These are phyloP conservation scores for Amphiduros pacificus DNA, from an alignment of 2,888 invertebrate species.

Conservation along the genomic window DNA sequence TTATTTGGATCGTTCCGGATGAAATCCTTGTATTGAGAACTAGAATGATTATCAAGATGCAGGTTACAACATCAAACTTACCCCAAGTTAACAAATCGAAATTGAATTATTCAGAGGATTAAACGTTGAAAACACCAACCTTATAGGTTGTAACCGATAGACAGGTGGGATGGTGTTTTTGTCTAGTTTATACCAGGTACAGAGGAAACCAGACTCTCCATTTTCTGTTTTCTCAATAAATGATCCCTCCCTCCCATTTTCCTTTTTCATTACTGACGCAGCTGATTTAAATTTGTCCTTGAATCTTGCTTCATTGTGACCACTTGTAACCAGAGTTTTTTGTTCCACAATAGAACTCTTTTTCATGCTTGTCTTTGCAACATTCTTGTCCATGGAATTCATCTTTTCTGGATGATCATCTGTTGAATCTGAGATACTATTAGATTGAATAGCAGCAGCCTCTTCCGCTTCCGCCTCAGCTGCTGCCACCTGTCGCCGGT, in stretches of 20 bases:
- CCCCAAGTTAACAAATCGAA: no score
- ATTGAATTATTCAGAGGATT: no score
- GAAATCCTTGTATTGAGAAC: slow-evolving; percentile 35
- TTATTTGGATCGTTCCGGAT: slow-evolving; percentile 37
- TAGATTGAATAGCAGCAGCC: neutral
- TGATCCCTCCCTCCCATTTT: neutral
- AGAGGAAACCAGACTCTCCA: slow-evolving; percentile 12
- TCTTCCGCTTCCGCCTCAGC: slow-evolving; percentile 13
- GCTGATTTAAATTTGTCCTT: no score
- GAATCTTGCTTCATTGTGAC: no score
- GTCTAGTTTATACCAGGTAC: slow-evolving; percentile 27
- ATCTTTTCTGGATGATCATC: neutral
- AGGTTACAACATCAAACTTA: no score
- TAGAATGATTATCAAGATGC: no score
- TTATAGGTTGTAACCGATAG: slow-evolving; percentile 26
- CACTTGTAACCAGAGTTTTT: neutral
- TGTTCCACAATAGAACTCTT: no score
- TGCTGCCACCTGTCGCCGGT: neutral
- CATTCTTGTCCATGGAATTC: neutral
- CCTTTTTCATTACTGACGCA: neutral
- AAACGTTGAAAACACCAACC: slow-evolving; percentile 14
- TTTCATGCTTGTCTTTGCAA: no score
- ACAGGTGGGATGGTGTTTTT: slow-evolving; percentile 19
- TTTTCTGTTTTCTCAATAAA: neutral
- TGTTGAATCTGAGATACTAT: neutral